A percentile compares a stretch with the other conserved stretches of the same genome.
phyloP scores from a whole-genome alignment of 1,140 invertebrate species.

The Drosophila carrolli region DNA sequence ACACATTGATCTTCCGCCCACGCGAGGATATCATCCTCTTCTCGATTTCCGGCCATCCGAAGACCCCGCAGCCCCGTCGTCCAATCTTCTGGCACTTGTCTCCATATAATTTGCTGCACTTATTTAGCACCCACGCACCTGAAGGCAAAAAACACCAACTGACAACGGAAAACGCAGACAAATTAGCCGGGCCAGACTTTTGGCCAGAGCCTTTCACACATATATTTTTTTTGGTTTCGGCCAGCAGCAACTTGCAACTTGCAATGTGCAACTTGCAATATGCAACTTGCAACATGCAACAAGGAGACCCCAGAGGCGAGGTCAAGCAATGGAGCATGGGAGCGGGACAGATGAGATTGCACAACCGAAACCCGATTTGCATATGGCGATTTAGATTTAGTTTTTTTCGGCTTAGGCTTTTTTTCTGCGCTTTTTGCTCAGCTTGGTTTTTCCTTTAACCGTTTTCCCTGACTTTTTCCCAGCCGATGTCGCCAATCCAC shows the following conservation, averaged over 20 bases:
- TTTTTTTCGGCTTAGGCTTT: constrained; percentile 12
- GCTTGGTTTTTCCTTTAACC: constrained; percentile 36
- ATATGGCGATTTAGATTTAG: constrained; percentile 72
- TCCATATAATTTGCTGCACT: constrained; percentile 80
- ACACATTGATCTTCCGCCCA: constrained; percentile 52
- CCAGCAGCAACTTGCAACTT: constrained; percentile 36
- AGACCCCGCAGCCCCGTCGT: background rate
- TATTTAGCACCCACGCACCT: constrained; percentile 75
- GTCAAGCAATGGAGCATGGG: constrained; percentile 69
- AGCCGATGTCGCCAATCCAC: constrained; percentile 49
- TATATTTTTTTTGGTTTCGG: constrained; percentile 14
- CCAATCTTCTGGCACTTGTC: constrained; percentile 58
- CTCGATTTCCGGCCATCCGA: constrained; percentile 59
- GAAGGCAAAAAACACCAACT: constrained; percentile 15
- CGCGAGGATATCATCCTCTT: constrained; percentile 46
- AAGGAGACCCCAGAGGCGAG: constrained; percentile 56
- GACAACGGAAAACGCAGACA: constrained; percentile 49
- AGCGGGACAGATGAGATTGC: constrained; percentile 63
- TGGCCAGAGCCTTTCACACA: constrained; percentile 53
- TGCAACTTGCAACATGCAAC: constrained; percentile 21
- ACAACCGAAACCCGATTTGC: constrained; percentile 69
- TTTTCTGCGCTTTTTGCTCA: constrained; percentile 14
- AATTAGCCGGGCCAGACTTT: constrained; percentile 60
- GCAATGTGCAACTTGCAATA: constrained; percentile 19
- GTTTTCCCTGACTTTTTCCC: constrained; percentile 16